phyloP scores from a whole-genome alignment of 1,140 invertebrate genomes.

The Fopius arisanus region DNA sequence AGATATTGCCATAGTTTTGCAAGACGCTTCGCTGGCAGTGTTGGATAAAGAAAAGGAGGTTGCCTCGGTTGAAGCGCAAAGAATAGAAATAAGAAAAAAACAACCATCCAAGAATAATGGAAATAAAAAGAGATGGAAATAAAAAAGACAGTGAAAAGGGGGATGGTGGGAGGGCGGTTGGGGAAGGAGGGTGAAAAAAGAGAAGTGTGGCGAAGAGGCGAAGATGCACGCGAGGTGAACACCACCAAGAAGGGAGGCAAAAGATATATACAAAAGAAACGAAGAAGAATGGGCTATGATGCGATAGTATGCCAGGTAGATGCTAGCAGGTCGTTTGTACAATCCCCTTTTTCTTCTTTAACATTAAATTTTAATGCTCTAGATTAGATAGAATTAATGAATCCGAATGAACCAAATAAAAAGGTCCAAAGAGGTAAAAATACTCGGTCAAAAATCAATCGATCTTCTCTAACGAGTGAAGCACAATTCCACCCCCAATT shows the following conservation, averaged over 20 bases:
- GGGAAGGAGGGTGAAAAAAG: not conserved
- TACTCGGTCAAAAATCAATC: too few relatives aligned
- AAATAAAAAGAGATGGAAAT: not conserved
- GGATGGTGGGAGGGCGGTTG: not conserved
- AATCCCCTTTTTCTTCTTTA: not conserved
- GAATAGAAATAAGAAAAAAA: not conserved
- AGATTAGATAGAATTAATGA: not conserved
- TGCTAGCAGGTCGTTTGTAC: conserved; percentile 10
- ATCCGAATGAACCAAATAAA: too few relatives aligned
- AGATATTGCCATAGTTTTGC: conserved; percentile 8
- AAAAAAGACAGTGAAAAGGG: not conserved
- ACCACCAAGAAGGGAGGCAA: not conserved
- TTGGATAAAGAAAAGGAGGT: not conserved
- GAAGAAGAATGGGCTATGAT: conserved; percentile 14
- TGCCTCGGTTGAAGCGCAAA: not conserved
- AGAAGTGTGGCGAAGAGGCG: not conserved
- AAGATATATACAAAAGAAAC: conserved; percentile 12
- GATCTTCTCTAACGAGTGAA: too few relatives aligned
- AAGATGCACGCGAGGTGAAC: conserved; percentile 14
- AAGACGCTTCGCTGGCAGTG: not conserved
- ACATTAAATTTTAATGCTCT: not conserved
- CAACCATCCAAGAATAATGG: not conserved
- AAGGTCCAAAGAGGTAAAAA: too few relatives aligned
- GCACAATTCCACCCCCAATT: too few relatives aligned
- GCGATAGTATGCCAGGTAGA: conserved; percentile 8